phyloP scores from a whole-genome alignment of 2,888 invertebrate species.

The Ctena decussata region DNA sequence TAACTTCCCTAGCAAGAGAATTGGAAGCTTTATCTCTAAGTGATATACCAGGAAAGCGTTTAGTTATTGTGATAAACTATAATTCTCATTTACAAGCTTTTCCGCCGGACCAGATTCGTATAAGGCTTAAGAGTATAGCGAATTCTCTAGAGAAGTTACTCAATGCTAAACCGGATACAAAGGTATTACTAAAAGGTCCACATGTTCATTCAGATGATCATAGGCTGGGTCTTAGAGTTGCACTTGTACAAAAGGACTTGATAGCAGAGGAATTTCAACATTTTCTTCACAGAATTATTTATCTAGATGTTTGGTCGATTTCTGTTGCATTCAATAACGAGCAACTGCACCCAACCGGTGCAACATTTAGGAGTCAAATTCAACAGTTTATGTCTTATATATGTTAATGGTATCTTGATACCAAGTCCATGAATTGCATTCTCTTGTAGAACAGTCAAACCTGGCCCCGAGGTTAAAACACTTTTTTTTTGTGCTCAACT shows the following conservation, averaged over 20 bases:
- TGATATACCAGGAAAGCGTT: conserved; percentile 10
- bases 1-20: conserved; percentile 30
- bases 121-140: conserved; percentile 7
- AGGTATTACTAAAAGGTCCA: conserved; percentile 49
- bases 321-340: conserved; percentile 43
- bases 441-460: no score
- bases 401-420: no score
- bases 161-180: conserved; percentile 33
- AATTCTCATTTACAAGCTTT: conserved; percentile 46
- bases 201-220: conserved; percentile 36
- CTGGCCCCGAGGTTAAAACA: no score
- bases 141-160: conserved; percentile 20
- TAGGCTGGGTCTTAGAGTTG: conserved; percentile 37
- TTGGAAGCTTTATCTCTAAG: conserved; percentile 2
- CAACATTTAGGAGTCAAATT: conserved; percentile 39
- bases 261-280: conserved; percentile 39
- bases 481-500: no score
- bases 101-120: conserved; percentile 24
- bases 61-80: conserved; percentile 41
- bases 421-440: no score
- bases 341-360: conserved; percentile 32
- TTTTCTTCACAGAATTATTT: conserved; percentile 43
- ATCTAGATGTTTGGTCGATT: conserved; percentile 49
- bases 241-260: conserved; percentile 36
- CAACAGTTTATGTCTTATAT: conserved; percentile 52